These are phyloP conservation scores for Mus pahari DNA, from an alignment of 2,113 vertebrate genomes.

Conservation along the genomic window DNA sequence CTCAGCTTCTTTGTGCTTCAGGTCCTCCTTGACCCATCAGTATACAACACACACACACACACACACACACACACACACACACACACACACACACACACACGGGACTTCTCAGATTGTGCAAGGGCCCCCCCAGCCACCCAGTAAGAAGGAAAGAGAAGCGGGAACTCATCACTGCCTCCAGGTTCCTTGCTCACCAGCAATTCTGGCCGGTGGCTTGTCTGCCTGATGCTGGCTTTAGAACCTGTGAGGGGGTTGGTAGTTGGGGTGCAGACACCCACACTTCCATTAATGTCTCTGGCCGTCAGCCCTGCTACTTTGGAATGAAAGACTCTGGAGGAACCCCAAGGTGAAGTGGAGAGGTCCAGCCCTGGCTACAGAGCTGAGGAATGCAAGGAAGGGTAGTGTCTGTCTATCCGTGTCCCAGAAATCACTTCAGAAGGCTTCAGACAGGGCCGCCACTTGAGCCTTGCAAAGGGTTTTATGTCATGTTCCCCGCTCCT, in stretches of 20 bases:
- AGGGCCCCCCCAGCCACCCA: neutral
- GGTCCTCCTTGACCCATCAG: neutral
- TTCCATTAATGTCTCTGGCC: neutral
- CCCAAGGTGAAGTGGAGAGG: neutral
- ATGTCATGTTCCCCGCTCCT: neutral
- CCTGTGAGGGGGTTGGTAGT: neutral
- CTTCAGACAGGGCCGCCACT: neutral
- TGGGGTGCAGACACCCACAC: neutral
- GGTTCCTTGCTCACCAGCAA: neutral
- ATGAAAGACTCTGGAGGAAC: neutral
- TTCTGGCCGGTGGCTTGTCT: neutral
- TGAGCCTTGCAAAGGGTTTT: neutral
- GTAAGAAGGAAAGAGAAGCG: neutral
- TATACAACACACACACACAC: no score
- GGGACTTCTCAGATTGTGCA: neutral
- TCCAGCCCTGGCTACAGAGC: neutral
- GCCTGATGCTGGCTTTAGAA: neutral
- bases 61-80: no score
- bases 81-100: no score
- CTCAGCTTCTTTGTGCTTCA: neutral
- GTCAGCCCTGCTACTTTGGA: neutral
- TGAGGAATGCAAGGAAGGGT: neutral
- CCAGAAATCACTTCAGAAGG: neutral
- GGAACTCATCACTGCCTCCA: neutral
- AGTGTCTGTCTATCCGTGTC: accelerated